Conservation (phyloP, 2,797 vertebrate genomes). For the Channa striata region DNA sequence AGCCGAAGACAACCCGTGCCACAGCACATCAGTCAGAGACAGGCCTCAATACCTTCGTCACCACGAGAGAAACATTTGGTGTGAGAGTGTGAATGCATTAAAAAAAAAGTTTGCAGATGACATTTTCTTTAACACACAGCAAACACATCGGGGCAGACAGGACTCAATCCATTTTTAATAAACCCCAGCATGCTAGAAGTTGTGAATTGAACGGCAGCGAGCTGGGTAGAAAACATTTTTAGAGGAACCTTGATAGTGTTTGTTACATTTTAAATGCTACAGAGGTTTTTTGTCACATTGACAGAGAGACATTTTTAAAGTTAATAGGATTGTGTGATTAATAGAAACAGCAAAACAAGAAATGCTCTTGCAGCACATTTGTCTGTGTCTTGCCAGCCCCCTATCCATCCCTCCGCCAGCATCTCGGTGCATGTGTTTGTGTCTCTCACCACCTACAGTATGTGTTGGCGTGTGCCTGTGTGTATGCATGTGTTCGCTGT, state of each 20-base stretch:
- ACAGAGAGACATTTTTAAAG: conserved; percentile 21
- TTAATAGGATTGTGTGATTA: conserved; percentile 44
- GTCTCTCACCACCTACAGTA: conserved; percentile 52
- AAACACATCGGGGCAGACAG: conserved; percentile 50
- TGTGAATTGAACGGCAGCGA: conserved; percentile 16
- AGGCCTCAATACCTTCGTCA: conserved; percentile 53
- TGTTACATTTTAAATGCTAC: conserved; percentile 29
- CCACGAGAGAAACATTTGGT: conserved; percentile 53
- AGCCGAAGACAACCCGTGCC: conserved; percentile 69
- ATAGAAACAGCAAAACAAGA: conserved; percentile 39
- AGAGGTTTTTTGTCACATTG: conserved; percentile 27
- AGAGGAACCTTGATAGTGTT: conserved; percentile 15
- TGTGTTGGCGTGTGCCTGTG: conserved; percentile 57
- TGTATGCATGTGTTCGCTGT: conserved; percentile 64
- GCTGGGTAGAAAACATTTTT: conserved; percentile 11
- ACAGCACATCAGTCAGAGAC: conserved; percentile 65
- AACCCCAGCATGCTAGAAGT: conserved; percentile 21
- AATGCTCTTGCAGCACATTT: conserved; percentile 36
- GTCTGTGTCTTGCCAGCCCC: conserved; percentile 25
- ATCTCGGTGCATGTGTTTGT: conserved; percentile 24
- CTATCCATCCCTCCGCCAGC: conserved; percentile 23
- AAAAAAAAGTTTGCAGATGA: conserved; percentile 53
- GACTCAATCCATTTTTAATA: conserved; percentile 62
- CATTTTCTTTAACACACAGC: conserved; percentile 42
- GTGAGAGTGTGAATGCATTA: conserved; percentile 54